Evolutionary conservation across 2,797 vertebrate species (phyloP).

Genomic region (Anabas testudineus): DNA sequence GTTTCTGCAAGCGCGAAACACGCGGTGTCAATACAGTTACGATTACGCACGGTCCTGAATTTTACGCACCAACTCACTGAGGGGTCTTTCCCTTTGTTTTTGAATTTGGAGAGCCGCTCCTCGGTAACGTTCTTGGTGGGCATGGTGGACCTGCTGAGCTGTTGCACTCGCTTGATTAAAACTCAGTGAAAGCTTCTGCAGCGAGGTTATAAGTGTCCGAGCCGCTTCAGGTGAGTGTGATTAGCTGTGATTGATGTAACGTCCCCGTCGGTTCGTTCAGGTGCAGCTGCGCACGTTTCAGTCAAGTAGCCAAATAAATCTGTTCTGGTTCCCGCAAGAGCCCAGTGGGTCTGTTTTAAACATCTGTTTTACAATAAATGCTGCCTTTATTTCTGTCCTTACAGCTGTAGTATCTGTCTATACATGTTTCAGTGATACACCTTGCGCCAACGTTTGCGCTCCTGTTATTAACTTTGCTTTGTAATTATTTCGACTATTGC

Average conservation of each 20-base stretch:
- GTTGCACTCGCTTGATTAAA: not conserved
- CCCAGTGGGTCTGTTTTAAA: not conserved
- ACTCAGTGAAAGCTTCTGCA: rapidly evolving
- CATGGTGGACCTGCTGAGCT: constrained; percentile 72
- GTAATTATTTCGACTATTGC: too few relatives aligned
- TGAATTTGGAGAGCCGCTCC: constrained; percentile 87
- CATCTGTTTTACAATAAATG: not conserved
- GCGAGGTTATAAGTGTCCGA: constrained; percentile 20
- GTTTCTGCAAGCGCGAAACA: constrained; percentile 73
- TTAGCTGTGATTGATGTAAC: constrained; percentile 35
- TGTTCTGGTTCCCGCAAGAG: not conserved
- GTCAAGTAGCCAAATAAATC: not conserved
- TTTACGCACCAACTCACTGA: constrained; percentile 75
- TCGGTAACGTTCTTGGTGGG: constrained; percentile 61
- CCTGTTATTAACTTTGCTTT: too few relatives aligned
- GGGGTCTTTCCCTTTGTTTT: constrained; percentile 90
- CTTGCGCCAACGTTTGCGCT: too few relatives aligned
- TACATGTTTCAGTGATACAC: too few relatives aligned
- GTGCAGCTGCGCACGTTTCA: constrained; percentile 13
- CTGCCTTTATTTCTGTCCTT: too few relatives aligned
- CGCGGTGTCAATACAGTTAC: rapidly evolving
- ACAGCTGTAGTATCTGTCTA: too few relatives aligned
- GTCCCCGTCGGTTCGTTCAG: not conserved
- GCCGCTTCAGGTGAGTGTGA: constrained; percentile 48
- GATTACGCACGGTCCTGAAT: rapidly evolving